A percentile compares a stretch with the other conserved stretches of the same genome.
Evolutionary conservation across 2,888 invertebrate genomes (phyloP).

Genomic region (Pyrrhia umbra): DNA sequence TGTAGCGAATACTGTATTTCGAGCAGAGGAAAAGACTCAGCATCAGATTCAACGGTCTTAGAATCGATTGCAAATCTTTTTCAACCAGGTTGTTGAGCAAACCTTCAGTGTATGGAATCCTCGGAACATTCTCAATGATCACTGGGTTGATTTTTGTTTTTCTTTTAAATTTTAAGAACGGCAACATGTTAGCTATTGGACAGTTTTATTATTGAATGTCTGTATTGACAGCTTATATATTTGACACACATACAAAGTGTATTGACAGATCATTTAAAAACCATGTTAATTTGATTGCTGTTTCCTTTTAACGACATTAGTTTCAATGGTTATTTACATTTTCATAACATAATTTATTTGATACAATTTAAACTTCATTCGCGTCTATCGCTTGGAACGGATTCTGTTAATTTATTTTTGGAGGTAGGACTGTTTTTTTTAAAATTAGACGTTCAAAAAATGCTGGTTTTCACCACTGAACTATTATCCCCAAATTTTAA

Average conservation of each 20-base stretch:
- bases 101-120: not conserved
- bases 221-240: not conserved
- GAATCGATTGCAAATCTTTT: conserved; percentile 19
- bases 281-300: not conserved
- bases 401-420: too few species aligned
- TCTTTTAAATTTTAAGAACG: not conserved
- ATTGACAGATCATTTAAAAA: too few species aligned
- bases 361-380: too few species aligned
- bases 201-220: not conserved
- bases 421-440: too few species aligned
- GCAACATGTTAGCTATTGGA: not conserved
- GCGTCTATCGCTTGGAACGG: too few species aligned
- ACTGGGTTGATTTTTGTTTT: not conserved
- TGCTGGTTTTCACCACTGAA: too few species aligned
- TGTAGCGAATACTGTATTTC: conserved; percentile 13
- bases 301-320: not conserved
- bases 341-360: too few species aligned
- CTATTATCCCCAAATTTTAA: too few species aligned
- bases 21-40: conserved; percentile 18
- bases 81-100: conserved; percentile 6
- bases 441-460: too few species aligned
- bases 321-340: not conserved
- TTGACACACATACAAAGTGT: too few species aligned
- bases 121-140: not conserved
- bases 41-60: conserved; percentile 25